phyloP scores from a whole-genome alignment of 1,140 invertebrate genomes.

The Trachymyrmex septentrionalis region DNA sequence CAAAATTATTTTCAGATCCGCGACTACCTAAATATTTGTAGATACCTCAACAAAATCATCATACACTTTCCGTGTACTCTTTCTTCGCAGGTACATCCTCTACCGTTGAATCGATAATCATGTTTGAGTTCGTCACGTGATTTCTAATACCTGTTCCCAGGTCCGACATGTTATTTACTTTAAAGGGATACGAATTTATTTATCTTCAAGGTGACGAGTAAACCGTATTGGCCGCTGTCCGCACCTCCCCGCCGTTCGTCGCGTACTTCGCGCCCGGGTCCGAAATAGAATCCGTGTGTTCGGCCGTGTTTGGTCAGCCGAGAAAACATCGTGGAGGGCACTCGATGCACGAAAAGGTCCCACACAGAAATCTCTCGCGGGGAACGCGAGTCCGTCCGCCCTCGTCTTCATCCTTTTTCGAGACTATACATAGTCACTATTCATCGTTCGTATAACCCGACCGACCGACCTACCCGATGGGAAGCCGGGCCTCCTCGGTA shows the following conservation, averaged over 20 bases:
- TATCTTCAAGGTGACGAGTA: constrained; percentile 41
- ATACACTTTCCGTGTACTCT: not conserved
- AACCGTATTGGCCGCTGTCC: constrained; percentile 48
- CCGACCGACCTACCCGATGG: constrained; percentile 79
- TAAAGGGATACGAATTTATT: constrained; percentile 49
- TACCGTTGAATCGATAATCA: not conserved
- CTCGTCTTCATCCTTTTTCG: constrained; percentile 74
- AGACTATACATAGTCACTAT: constrained; percentile 78
- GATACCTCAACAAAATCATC: no score
- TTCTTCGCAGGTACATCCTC: not conserved
- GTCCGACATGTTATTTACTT: constrained; percentile 23
- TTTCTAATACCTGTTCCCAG: not conserved
- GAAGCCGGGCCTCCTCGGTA: constrained; percentile 80
- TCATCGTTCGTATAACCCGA: constrained; percentile 76
- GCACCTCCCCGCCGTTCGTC: constrained; percentile 50
- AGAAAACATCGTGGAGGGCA: constrained; percentile 75
- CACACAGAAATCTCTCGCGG: constrained; percentile 73
- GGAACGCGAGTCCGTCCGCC: constrained; percentile 68
- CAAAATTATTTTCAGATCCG: no score
- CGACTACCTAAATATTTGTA: no score
- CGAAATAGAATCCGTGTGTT: constrained; percentile 56
- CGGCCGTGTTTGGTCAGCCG: constrained; percentile 69
- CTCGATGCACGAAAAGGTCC: constrained; percentile 73
- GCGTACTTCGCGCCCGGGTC: constrained; percentile 41
- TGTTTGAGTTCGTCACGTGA: not conserved